These are phyloP conservation scores for Zosterops borbonicus DNA, from an alignment of 2,113 vertebrate species.

Conservation along the genomic window DNA sequence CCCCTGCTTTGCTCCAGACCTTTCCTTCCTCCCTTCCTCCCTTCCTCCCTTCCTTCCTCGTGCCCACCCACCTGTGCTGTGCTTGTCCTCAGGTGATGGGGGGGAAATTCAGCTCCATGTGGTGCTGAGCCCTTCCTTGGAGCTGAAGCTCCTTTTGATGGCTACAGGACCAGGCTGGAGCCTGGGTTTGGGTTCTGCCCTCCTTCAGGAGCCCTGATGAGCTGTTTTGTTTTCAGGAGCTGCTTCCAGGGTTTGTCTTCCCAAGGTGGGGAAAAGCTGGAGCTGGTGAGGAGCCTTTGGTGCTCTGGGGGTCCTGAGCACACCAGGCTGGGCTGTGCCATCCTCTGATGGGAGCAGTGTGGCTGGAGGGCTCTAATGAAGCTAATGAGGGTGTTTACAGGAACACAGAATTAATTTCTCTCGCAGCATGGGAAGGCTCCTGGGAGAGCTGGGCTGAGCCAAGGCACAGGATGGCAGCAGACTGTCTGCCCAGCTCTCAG, in stretches of 20 bases:
- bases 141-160: fast-evolving
- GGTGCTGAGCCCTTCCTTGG: neutral
- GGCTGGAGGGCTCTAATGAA: neutral
- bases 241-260: neutral
- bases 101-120: fast-evolving
- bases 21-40: neutral
- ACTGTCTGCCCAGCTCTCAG: neutral
- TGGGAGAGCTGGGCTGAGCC: constrained; percentile 9
- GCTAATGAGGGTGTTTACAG: neutral
- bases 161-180: neutral
- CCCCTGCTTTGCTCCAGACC: neutral
- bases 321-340: fast-evolving
- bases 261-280: neutral
- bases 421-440: neutral
- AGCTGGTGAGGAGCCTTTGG: neutral
- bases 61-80: neutral
- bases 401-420: neutral
- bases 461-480: neutral
- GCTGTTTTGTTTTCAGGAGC: neutral
- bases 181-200: neutral
- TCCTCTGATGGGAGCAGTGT: fast-evolving
- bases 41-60: neutral
- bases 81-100: neutral
- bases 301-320: neutral
- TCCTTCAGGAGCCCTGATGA: neutral